Evolutionary conservation across 1,140 invertebrate genomes (phyloP).

Genomic region (Heliconius nattereri): DNA sequence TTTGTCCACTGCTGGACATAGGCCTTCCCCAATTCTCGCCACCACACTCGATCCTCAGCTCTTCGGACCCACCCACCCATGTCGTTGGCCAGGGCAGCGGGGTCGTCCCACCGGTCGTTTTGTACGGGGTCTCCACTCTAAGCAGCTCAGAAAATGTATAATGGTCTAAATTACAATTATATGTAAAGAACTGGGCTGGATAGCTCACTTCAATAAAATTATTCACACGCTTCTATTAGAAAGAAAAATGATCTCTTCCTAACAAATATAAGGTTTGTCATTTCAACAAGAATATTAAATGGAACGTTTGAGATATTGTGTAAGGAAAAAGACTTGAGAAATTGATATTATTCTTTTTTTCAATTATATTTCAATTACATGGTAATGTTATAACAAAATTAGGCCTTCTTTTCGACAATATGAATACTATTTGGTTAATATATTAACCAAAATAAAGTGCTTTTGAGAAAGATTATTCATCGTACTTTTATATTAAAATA

Average conservation of each 20-base stretch:
- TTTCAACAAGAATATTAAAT: slow-evolving; percentile 11
- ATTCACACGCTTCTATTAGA: neutral
- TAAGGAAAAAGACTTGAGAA: slow-evolving; percentile 1
- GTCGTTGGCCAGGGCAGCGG: too few relatives aligned
- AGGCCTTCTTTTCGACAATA: neutral
- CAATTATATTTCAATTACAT: neutral
- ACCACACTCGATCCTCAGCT: too few relatives aligned
- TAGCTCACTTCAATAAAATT: neutral
- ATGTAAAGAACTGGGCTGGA: neutral
- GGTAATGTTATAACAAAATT: neutral
- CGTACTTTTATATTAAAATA: too few relatives aligned
- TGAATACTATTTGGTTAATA: neutral
- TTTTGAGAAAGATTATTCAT: too few relatives aligned
- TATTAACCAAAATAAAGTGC: neutral
- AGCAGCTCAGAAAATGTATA: too few relatives aligned
- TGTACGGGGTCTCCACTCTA: too few relatives aligned
- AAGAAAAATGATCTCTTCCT: slow-evolving; percentile 6
- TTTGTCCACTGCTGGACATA: too few relatives aligned
- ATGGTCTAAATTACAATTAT: neutral
- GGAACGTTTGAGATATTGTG: slow-evolving; percentile 8
- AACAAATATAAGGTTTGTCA: slow-evolving; percentile 10
- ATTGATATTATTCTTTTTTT: neutral
- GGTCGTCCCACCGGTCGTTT: too few relatives aligned
- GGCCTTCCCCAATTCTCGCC: too few relatives aligned
- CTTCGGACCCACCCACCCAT: too few relatives aligned